Percentiles rank a stretch among this genome's conserved stretches.
Conservation (phyloP, 2,113 vertebrate species). For the Lophochroa leadbeateri region DNA sequence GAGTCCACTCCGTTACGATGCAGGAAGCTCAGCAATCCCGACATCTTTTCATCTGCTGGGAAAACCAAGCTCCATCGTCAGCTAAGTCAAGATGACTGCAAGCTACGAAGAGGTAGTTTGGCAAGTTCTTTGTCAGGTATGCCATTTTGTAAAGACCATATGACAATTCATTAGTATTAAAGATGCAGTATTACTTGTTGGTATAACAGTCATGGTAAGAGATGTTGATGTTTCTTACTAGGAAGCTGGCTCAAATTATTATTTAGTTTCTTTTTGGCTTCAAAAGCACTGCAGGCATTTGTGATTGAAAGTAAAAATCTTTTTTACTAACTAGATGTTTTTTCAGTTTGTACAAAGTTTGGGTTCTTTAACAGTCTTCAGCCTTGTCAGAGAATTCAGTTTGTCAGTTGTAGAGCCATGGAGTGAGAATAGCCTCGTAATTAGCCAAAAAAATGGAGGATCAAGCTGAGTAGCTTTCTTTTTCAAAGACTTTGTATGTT, state of each 20-base stretch:
- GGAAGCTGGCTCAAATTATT: background rate
- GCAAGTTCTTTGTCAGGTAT: slow-evolving; percentile 86
- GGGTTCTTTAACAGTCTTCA: background rate
- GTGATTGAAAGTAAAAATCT: background rate
- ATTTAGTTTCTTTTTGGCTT: background rate
- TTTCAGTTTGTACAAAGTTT: background rate
- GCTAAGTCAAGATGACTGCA: slow-evolving; percentile 92
- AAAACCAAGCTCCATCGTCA: slow-evolving; percentile 92
- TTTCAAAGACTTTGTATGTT: background rate
- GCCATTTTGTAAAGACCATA: background rate
- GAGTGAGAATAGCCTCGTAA: background rate
- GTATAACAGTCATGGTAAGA: background rate
- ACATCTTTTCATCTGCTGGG: slow-evolving; percentile 87
- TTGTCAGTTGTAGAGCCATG: background rate
- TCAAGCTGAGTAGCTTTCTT: background rate
- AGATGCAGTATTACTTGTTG: background rate
- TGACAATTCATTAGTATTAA: background rate
- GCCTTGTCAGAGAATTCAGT: background rate
- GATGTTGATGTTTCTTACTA: background rate
- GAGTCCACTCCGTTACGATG: slow-evolving; percentile 85
- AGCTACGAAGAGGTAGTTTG: slow-evolving; percentile 87
- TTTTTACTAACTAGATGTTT: background rate
- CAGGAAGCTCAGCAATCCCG: slow-evolving; percentile 95
- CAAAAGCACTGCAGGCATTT: background rate
- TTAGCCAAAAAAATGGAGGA: background rate